Percentiles rank a stretch among this genome's conserved stretches.
These are phyloP conservation scores for Drosophila ironensis DNA, from an alignment of 1,140 invertebrate species.

Conservation along the genomic window DNA sequence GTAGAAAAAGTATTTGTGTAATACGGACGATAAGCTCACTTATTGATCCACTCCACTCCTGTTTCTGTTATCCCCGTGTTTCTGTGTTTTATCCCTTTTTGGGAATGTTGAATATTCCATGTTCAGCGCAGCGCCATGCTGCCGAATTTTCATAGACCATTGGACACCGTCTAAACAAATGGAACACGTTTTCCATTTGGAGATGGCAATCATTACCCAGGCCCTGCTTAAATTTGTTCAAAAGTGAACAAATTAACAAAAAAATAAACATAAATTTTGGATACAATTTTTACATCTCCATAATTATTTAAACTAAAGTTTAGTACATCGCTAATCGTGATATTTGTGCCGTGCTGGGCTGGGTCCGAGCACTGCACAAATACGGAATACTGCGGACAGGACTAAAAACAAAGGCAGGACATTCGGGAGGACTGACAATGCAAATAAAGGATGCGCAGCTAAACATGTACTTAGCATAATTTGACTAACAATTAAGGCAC, in stretches of 20 bases:
- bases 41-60: constrained; percentile 67
- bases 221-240: no score
- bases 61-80: constrained; percentile 4
- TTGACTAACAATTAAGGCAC: constrained; percentile 61
- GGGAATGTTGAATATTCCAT: constrained; percentile 39
- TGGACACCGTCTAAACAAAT: constrained; percentile 76
- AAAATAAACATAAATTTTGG: background rate
- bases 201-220: background rate
- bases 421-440: constrained; percentile 11
- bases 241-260: background rate
- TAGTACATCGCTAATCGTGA: background rate
- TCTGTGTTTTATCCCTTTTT: background rate
- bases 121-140: constrained; percentile 60
- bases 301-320: background rate
- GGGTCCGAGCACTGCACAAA: constrained; percentile 33
- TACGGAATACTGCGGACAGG: constrained; percentile 30
- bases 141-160: constrained; percentile 70
- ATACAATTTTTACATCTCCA: background rate
- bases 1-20: constrained; percentile 75
- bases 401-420: constrained; percentile 8
- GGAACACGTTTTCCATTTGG: constrained; percentile 14
- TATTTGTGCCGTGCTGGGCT: background rate
- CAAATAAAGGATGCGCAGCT: constrained; percentile 15
- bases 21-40: constrained; percentile 72
- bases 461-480: constrained; percentile 60